Evolutionary conservation across 2,888 invertebrate genomes (phyloP), one percentile per base, ranked within the genome.

Genomic region (Lysandra coridon): DNA sequence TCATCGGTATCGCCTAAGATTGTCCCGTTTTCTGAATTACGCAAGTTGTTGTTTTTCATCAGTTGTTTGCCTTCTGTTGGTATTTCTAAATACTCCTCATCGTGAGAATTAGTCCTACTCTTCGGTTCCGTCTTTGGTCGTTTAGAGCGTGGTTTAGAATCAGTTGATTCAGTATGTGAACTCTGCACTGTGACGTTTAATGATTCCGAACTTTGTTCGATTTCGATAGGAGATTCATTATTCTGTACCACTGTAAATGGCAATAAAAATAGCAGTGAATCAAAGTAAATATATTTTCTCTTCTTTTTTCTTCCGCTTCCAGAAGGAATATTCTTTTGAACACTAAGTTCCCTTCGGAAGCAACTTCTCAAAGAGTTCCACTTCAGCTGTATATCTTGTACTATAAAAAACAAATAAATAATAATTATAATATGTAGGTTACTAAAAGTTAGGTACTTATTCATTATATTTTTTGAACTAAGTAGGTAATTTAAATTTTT

Each of bases 271-370:
- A 78, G 76, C 78, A 80, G 79, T 78, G 79, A 81, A 79, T 80
- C 80, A 80, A 82, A 82, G 77, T 82, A 82, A 79, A 81, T 53
- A 79, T 82, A 80, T 81, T 81, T 81, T 79, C 78, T 78, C 74
- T 82, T 80, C 78, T 79, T 82, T 81, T 81, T 80, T 49, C 73
- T 80, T 78, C 57, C 69, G 62, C 81, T 81, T 77, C 81, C 80
- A 79, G 82, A 80, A 78, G 33, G 33, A 37, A 3, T 37, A 37
- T 80, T 81, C 74, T 78, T 78, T 78, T 78, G 80, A 73, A 79
- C 79, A 79, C 78, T 78, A 62, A 81, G 80, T 69, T 81, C 81
- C 79, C 78, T 81, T 69, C 81, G 79, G 76, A 81, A 81, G 78
- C 79, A 78, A 81, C 79, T 78, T 80, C 80, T 80, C 73, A 80